These are phyloP conservation scores for Zygaena filipendulae DNA, from an alignment of 2,888 invertebrate genomes.

Conservation along the genomic window DNA sequence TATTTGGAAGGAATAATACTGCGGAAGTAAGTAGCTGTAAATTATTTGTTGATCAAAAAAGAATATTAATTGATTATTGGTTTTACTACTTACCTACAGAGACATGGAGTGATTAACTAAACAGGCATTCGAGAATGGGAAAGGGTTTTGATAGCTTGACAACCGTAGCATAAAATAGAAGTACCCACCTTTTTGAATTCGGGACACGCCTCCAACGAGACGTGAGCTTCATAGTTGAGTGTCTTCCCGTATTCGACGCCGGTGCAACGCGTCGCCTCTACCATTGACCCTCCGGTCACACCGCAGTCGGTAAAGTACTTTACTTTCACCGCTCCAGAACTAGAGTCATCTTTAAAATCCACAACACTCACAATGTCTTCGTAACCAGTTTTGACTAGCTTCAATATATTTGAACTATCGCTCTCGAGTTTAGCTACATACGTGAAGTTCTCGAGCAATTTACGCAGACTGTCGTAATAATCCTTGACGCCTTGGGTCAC, in stretches of 20 bases:
- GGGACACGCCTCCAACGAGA: constrained; percentile 69
- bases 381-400: constrained; percentile 84
- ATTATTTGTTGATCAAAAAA: no score
- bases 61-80: no score
- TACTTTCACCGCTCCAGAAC: constrained; percentile 70
- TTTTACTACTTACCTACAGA: no score
- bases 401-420: constrained; percentile 88
- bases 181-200: constrained; percentile 54
- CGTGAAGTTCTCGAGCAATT: constrained; percentile 76
- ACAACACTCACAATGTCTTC: constrained; percentile 77
- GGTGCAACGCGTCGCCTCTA: constrained; percentile 67
- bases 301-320: constrained; percentile 80
- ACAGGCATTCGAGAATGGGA: no score
- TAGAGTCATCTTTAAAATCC: constrained; percentile 69
- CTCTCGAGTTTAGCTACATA: constrained; percentile 81
- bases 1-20: no score
- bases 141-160: no score
- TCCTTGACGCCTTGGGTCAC: constrained; percentile 76
- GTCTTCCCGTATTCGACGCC: constrained; percentile 71
- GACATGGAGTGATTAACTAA: no score
- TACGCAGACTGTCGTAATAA: constrained; percentile 76
- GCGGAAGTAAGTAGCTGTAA: no score
- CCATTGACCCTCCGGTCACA: constrained; percentile 45
- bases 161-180: no score
- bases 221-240: constrained; percentile 71